Evolutionary conservation across 1,140 invertebrate genomes (phyloP), one percentile per base, ranked within the genome.

Genomic region (Drosophila murphyi): DNA sequence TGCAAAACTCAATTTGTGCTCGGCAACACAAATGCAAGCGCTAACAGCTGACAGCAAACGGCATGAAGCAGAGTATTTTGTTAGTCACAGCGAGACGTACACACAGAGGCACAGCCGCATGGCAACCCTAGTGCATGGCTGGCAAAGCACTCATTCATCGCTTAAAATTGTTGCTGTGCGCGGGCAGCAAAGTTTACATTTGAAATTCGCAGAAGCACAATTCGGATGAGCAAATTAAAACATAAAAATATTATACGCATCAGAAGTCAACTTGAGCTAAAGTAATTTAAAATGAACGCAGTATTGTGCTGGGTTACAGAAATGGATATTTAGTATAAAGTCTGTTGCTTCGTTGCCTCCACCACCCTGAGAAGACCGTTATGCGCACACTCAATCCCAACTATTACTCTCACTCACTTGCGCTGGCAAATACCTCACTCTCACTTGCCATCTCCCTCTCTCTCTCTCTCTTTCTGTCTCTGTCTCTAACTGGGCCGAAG

Each of bases 301-400:
- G 2, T n/a, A n/a, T 32, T 57, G 1, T n/a, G 7, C 8, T 57
- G 10, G 28, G 20, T 20, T 28, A 43, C 5, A 5, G 39, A 7
- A n/a, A 39, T 20, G 4, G 0, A 34, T 47, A 29, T 60, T 50
- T 54, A 41, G 52, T 12, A 12, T 39, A 87, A 87, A 87, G 82
- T 65, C 79, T 80, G 63, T 70, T 82, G 83, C 65, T 88, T 88
- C 83, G 83, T 82, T 82, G 63, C 32, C 64, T 72, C 63, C 72
- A 74, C 69, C 64, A 74, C 69, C 64, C 56, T 39, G 3, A 48
- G 29, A 52, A 52, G 43, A 70, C 61, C 65, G 45, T 80, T 65
- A 69, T 68, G 43, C 77, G 68, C 74, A 77, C 55, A 47, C 75
- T 61, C 75, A 72, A n/a, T 32, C 52, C 41, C 29, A 43, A 43